These are phyloP conservation scores for Calliscelio sp. DNA, from an alignment of 2,888 invertebrate species.

Conservation along the genomic window DNA sequence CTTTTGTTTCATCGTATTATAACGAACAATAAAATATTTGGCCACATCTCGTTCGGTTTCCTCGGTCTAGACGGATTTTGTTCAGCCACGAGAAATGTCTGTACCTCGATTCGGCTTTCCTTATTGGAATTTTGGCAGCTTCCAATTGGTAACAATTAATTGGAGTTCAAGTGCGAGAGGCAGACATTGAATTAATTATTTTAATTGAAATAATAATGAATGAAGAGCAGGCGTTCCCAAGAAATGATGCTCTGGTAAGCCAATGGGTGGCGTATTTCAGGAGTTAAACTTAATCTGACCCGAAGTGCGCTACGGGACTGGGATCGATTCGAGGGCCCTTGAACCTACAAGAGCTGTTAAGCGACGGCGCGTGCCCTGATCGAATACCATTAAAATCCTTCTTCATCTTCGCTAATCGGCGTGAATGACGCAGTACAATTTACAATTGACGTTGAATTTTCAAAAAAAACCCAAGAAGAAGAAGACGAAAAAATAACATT, in stretches of 20 bases:
- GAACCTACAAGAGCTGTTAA: slow-evolving; percentile 73
- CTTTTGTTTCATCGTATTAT: no score
- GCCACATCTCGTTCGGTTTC: no score
- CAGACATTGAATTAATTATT: slow-evolving; percentile 28
- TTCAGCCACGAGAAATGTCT: no score
- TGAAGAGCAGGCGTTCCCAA: slow-evolving; percentile 59
- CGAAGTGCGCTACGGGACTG: slow-evolving; percentile 83
- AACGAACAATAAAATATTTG: no score
- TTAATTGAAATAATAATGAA: slow-evolving; percentile 46
- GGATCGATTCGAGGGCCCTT: slow-evolving; percentile 83
- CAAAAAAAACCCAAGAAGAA: not conserved
- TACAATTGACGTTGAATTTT: slow-evolving; percentile 24
- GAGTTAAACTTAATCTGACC: slow-evolving; percentile 84
- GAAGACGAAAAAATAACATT: not conserved
- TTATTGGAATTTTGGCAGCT: not conserved
- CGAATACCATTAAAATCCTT: slow-evolving; percentile 73
- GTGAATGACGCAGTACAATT: slow-evolving; percentile 47
- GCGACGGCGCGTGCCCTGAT: slow-evolving; percentile 81
- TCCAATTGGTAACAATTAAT: slow-evolving; percentile 1
- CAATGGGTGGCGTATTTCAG: slow-evolving; percentile 80
- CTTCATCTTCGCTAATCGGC: slow-evolving; percentile 59
- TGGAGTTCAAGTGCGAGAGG: slow-evolving; percentile 5
- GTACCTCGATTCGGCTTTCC: no score
- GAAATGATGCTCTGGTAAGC: slow-evolving; percentile 62
- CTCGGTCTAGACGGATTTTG: no score